Evolutionary conservation across 2,797 vertebrate genomes (phyloP).

Genomic region (Smutsia gigantea): DNA sequence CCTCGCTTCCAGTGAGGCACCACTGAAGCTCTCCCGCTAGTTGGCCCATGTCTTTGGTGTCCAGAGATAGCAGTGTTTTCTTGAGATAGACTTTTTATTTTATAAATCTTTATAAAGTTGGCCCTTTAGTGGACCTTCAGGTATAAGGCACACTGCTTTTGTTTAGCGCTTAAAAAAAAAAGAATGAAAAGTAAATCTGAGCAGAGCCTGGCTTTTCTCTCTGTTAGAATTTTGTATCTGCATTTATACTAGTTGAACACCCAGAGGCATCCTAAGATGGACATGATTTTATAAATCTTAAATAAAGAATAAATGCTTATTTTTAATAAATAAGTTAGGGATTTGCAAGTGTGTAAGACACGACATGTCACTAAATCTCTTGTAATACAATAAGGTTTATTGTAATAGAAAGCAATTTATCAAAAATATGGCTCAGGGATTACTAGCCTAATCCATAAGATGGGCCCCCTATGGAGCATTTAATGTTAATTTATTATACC

Average conservation of each 20-base stretch:
- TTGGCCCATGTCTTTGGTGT: constrained; percentile 61
- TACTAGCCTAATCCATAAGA: constrained; percentile 72
- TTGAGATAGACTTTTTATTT: constrained; percentile 66
- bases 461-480: constrained; percentile 53
- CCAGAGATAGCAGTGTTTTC: constrained; percentile 62
- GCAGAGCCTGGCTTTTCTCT: constrained; percentile 69
- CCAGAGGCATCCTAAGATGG: constrained; percentile 72
- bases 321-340: constrained; percentile 49
- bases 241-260: constrained; percentile 60
- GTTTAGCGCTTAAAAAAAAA: constrained; percentile 69
- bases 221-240: constrained; percentile 68
- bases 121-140: constrained; percentile 71
- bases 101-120: constrained; percentile 68
- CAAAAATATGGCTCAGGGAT: constrained; percentile 58
- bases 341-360: constrained; percentile 64
- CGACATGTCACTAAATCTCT: constrained; percentile 58
- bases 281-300: constrained; percentile 79
- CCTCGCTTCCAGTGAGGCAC: constrained; percentile 31
- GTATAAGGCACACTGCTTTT: constrained; percentile 73
- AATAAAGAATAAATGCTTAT: constrained; percentile 77
- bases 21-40: not conserved
- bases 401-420: constrained; percentile 69
- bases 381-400: constrained; percentile 71
- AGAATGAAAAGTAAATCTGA: constrained; percentile 71
- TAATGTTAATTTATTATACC: constrained; percentile 61